These are phyloP conservation scores for Ceratina calcarata DNA, from an alignment of 1,140 invertebrate species.

Conservation along the genomic window DNA sequence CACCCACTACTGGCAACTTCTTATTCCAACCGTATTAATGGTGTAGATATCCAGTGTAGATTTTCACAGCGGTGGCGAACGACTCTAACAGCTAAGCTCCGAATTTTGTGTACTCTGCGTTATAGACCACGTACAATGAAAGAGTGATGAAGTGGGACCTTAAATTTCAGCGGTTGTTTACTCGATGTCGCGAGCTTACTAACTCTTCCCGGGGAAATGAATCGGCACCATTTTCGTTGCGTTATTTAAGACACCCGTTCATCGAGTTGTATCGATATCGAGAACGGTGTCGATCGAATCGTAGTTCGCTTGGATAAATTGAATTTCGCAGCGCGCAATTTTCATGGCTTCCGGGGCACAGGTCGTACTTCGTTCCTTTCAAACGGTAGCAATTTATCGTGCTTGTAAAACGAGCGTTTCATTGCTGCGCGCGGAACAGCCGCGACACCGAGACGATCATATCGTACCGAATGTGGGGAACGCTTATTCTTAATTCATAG, in stretches of 20 bases:
- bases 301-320: not conserved
- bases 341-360: not conserved
- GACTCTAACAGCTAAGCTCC: slow-evolving; percentile 39
- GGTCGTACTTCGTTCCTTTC: not conserved
- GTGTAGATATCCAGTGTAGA: slow-evolving; percentile 13
- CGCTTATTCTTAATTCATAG: no score
- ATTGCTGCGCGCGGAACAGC: not conserved
- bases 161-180: slow-evolving; percentile 51
- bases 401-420: slow-evolving; percentile 10
- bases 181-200: slow-evolving; percentile 22
- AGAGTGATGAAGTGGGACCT: slow-evolving; percentile 25
- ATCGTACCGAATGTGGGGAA: not conserved
- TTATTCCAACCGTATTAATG: slow-evolving; percentile 26
- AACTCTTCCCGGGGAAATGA: slow-evolving; percentile 5
- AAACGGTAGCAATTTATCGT: not conserved
- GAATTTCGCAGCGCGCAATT: not conserved
- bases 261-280: slow-evolving; percentile 11
- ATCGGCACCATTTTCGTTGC: not conserved
- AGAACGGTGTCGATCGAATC: slow-evolving; percentile 19
- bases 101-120: slow-evolving; percentile 40
- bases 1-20: slow-evolving; percentile 10
- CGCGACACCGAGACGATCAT: not conserved
- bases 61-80: slow-evolving; percentile 33
- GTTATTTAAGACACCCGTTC: slow-evolving; percentile 45
- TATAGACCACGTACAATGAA: not conserved